Conservation (phyloP, 2,797 vertebrate species). For the Hydrophis major region DNA sequence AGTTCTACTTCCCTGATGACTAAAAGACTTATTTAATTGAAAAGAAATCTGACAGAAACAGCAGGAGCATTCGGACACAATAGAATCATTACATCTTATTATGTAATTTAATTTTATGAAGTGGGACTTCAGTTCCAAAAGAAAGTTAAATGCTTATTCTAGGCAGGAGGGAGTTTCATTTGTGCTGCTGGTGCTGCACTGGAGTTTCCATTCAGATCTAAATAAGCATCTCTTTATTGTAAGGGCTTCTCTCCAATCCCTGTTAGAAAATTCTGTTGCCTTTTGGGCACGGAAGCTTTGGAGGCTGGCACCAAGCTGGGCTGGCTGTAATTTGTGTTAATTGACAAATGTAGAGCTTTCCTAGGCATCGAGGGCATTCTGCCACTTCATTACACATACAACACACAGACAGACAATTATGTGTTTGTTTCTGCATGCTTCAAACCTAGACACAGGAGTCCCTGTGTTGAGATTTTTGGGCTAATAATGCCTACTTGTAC, state of each 20-base stretch:
- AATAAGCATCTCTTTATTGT: background rate
- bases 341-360: constrained; percentile 16
- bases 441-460: background rate
- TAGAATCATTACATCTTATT: background rate
- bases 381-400: background rate
- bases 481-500: background rate
- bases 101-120: background rate
- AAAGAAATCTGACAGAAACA: background rate
- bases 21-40: background rate
- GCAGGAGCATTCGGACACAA: background rate
- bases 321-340: constrained; percentile 10
- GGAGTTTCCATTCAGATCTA: background rate
- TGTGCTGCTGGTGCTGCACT: background rate
- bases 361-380: background rate
- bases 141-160: background rate
- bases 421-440: background rate
- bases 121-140: background rate
- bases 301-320: background rate
- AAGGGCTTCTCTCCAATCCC: background rate
- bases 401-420: background rate
- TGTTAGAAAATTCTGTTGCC: background rate
- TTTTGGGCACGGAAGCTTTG: background rate
- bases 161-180: background rate
- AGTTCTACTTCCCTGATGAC: background rate
- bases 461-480: background rate